These are phyloP conservation scores for Scotopteryx bipunctaria DNA, from an alignment of 2,888 invertebrate genomes.

Conservation along the genomic window DNA sequence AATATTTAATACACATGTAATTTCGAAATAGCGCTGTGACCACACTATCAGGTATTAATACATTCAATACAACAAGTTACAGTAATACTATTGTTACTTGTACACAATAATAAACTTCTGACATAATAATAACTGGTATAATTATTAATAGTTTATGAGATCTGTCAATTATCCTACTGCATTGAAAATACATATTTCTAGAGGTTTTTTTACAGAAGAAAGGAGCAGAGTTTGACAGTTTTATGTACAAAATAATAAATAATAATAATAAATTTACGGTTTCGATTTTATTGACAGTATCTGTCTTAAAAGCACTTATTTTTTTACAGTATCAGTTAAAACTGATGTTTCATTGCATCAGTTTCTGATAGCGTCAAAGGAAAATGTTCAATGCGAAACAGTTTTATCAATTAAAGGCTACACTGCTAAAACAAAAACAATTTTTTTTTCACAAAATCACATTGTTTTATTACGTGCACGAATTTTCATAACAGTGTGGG, in stretches of 20 bases:
- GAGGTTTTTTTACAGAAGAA: constrained; percentile 53
- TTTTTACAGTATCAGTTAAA: constrained; percentile 40
- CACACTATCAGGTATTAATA: constrained; percentile 69
- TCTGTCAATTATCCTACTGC: constrained; percentile 64
- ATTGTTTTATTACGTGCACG: too few species aligned
- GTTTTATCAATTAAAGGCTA: too few species aligned
- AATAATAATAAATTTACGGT: too few species aligned
- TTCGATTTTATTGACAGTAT: constrained; percentile 66
- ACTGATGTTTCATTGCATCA: constrained; percentile 41
- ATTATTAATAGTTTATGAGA: constrained; percentile 75
- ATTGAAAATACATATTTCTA: constrained; percentile 57
- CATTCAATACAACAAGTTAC: constrained; percentile 81
- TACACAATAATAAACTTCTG: constrained; percentile 81
- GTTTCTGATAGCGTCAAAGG: constrained; percentile 27
- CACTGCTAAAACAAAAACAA: too few species aligned
- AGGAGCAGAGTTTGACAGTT: constrained; percentile 55
- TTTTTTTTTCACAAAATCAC: too few species aligned
- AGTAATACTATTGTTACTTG: constrained; percentile 78
- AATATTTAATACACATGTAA: constrained; percentile 81
- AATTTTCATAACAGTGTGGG: too few species aligned
- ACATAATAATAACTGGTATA: constrained; percentile 81
- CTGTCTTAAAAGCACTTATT: constrained; percentile 80
- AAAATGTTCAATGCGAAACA: neutral
- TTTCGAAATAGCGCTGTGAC: constrained; percentile 63
- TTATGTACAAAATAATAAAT: constrained; percentile 11